phyloP scores from a whole-genome alignment of 53 echinoderm and acorn worm genomes.

The Zoroaster sp. region DNA sequence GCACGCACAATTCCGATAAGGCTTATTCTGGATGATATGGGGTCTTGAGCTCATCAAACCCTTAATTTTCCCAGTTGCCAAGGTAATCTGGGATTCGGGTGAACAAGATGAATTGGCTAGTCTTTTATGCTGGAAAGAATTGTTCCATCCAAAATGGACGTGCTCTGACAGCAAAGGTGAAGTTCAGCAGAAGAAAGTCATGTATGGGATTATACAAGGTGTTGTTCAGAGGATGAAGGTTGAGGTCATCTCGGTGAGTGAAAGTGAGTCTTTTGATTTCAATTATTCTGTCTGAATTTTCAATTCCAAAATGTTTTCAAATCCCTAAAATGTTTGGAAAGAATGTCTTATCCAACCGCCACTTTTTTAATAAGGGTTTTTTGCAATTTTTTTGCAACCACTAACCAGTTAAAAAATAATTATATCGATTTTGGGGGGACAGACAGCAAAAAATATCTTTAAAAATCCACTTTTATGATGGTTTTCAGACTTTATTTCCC shows the following conservation, averaged over 20 bases:
- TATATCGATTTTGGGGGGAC: too few relatives aligned
- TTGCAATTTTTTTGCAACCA: too few relatives aligned
- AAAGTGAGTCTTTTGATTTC: background rate
- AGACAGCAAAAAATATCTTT: too few relatives aligned
- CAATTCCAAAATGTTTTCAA: too few relatives aligned
- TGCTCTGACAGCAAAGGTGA: background rate
- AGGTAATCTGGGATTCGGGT: conserved; percentile 24
- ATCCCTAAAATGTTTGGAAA: too few relatives aligned
- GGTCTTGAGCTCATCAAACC: conserved; percentile 37
- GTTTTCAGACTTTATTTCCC: too few relatives aligned
- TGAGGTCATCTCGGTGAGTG: background rate
- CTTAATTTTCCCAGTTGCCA: conserved; percentile 39
- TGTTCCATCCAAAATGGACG: background rate
- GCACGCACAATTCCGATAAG: background rate
- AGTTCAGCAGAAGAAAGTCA: background rate
- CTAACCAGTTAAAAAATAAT: too few relatives aligned
- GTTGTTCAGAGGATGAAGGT: conserved; percentile 1
- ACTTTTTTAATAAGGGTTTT: too few relatives aligned
- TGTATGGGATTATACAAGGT: background rate
- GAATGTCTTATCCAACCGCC: too few relatives aligned
- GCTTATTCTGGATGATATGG: conserved; percentile 41
- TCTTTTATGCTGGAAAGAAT: background rate
- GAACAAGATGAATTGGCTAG: background rate
- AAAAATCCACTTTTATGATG: too few relatives aligned
- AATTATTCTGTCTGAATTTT: too few relatives aligned